Evolutionary conservation across 2,113 vertebrate species (phyloP).

Genomic region (Mustelus asterias): DNA sequence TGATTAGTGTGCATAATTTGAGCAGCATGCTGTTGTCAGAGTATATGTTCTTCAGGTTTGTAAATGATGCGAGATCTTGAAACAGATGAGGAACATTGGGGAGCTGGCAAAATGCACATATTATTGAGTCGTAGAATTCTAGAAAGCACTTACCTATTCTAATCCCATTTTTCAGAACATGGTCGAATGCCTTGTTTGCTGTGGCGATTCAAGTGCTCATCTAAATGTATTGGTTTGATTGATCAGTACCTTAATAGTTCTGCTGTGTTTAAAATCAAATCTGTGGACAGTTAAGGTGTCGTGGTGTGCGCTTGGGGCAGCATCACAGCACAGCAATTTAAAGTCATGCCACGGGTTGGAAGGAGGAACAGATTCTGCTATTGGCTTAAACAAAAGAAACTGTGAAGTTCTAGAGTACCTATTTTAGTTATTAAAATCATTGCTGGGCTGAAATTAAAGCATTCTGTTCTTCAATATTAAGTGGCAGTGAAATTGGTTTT

Average conservation of each 20-base stretch:
- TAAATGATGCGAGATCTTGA: background rate
- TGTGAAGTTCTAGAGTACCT: background rate
- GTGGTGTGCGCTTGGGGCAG: background rate
- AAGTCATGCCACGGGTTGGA: background rate
- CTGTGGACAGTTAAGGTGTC: background rate
- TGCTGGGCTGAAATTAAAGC: background rate
- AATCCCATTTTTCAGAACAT: too few relatives aligned
- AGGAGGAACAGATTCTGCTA: background rate
- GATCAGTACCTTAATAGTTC: background rate
- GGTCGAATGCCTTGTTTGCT: too few relatives aligned
- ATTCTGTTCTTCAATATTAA: background rate
- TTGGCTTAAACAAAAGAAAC: background rate
- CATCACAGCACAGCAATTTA: background rate
- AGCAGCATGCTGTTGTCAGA: background rate
- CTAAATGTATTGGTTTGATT: background rate
- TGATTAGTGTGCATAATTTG: background rate
- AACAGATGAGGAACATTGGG: background rate
- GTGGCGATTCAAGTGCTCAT: too few relatives aligned
- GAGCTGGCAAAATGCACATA: background rate
- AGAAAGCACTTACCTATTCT: too few relatives aligned
- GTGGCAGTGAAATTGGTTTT: constrained; percentile 8
- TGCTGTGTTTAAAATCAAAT: background rate
- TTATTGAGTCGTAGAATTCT: background rate
- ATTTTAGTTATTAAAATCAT: background rate
- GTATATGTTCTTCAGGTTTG: background rate